Conservation (phyloP, 1,140 invertebrate species). For the Aphidius ervi region DNA sequence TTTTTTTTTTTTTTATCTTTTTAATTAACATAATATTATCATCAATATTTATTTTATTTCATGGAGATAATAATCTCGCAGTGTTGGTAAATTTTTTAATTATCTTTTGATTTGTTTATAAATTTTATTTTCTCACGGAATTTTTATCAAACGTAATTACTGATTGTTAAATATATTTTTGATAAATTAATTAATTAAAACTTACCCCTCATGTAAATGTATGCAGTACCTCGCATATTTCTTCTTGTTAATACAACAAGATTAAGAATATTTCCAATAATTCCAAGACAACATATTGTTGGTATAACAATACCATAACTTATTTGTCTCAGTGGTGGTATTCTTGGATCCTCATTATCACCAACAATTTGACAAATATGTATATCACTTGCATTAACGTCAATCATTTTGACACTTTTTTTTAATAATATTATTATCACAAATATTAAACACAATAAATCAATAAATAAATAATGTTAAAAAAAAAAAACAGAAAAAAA, state of each 20-base stretch:
- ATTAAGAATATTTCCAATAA: slow-evolving; percentile 71
- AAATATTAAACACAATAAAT: no score
- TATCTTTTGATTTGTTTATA: no score
- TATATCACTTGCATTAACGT: slow-evolving; percentile 33
- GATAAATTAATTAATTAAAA: slow-evolving; percentile 1
- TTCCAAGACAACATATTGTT: slow-evolving; percentile 66
- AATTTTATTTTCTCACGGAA: not conserved
- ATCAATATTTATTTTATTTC: no score
- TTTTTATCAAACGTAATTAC: slow-evolving; percentile 1
- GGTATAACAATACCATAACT: slow-evolving; percentile 69
- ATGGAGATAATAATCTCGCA: no score
- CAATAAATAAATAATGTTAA: no score
- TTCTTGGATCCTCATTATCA: slow-evolving; percentile 55
- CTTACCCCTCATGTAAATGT: slow-evolving; percentile 73
- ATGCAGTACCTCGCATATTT: slow-evolving; percentile 72
- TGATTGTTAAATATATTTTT: not conserved
- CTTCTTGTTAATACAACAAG: slow-evolving; percentile 68
- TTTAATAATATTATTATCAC: no score
- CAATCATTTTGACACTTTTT: slow-evolving; percentile 31
- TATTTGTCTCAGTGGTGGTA: slow-evolving; percentile 58
- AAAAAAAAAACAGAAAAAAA: no score
- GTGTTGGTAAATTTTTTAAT: no score
- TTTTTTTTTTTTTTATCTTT: no score
- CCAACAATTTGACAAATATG: slow-evolving; percentile 34
- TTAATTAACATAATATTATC: no score